Percentiles rank a stretch among this genome's conserved stretches.
Evolutionary conservation across 1,140 invertebrate genomes (phyloP).

Genomic region (Fopius arisanus): DNA sequence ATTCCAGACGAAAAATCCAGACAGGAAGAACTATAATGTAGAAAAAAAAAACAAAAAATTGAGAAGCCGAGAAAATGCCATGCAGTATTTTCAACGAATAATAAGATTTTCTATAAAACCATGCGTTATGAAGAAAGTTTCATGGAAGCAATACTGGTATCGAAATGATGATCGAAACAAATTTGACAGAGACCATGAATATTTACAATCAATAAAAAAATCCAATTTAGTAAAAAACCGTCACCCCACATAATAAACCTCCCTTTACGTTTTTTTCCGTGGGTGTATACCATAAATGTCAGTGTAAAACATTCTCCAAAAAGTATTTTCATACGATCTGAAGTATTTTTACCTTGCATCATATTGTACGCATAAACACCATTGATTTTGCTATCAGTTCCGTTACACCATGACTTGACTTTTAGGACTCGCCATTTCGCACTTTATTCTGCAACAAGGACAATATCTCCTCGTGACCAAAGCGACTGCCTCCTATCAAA

Average conservation of each 20-base stretch:
- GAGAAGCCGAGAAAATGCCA: too few relatives aligned
- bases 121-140: too few relatives aligned
- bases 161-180: too few relatives aligned
- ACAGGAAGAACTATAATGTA: too few relatives aligned
- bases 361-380: constrained; percentile 35
- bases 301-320: not conserved
- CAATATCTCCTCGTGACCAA: not conserved
- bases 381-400: constrained; percentile 3
- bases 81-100: too few relatives aligned
- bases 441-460: not conserved
- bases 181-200: not conserved
- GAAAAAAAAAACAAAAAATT: too few relatives aligned
- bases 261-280: not conserved
- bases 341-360: constrained; percentile 31
- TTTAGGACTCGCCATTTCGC: not conserved
- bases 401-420: not conserved
- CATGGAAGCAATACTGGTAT: too few relatives aligned
- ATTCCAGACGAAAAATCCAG: too few relatives aligned
- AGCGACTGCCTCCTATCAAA: not conserved
- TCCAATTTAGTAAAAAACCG: not conserved
- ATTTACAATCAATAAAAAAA: not conserved
- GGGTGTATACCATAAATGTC: not conserved
- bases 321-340: not conserved
- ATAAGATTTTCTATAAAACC: too few relatives aligned
- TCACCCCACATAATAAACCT: not conserved